Evolutionary conservation across 2,113 vertebrate species (phyloP).

Genomic region (Ageneiosus marmoratus): DNA sequence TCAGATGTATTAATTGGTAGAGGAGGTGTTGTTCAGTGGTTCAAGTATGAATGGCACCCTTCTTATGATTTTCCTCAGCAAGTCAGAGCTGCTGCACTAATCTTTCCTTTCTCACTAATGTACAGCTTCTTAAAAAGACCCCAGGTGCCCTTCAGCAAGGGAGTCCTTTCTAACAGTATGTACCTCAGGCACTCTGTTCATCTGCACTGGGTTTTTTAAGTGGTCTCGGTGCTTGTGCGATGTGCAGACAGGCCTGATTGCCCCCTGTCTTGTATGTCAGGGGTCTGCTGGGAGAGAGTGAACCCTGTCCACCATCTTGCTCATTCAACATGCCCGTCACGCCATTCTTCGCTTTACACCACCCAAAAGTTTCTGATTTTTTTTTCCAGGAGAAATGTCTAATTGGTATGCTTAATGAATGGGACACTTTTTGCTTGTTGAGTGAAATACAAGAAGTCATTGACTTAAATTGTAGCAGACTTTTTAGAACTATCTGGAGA

Average conservation of each 20-base stretch:
- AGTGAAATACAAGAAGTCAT: slow-evolving; percentile 25
- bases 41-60: neutral
- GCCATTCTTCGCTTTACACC: slow-evolving; percentile 37
- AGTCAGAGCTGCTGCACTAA: slow-evolving; percentile 8
- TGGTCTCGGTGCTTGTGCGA: slow-evolving; percentile 20
- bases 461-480: slow-evolving; percentile 35
- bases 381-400: slow-evolving; percentile 28
- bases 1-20: slow-evolving; percentile 29
- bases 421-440: slow-evolving; percentile 39
- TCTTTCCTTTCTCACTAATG: neutral
- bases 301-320: slow-evolving; percentile 39
- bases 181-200: slow-evolving; percentile 38
- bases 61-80: slow-evolving; percentile 9
- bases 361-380: slow-evolving; percentile 33
- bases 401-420: slow-evolving; percentile 53
- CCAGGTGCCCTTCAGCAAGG: slow-evolving; percentile 16
- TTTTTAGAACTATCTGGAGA: slow-evolving; percentile 32
- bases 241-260: slow-evolving; percentile 55
- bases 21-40: neutral
- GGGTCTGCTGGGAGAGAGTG: slow-evolving; percentile 40
- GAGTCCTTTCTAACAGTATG: neutral
- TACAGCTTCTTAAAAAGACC: neutral
- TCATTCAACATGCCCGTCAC: slow-evolving; percentile 3
- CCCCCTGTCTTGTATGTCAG: slow-evolving; percentile 54
- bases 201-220: slow-evolving; percentile 42